Base-by-base conservation (phyloP, 2,797 vertebrate genomes). In the Pangasius macronema region DNA sequence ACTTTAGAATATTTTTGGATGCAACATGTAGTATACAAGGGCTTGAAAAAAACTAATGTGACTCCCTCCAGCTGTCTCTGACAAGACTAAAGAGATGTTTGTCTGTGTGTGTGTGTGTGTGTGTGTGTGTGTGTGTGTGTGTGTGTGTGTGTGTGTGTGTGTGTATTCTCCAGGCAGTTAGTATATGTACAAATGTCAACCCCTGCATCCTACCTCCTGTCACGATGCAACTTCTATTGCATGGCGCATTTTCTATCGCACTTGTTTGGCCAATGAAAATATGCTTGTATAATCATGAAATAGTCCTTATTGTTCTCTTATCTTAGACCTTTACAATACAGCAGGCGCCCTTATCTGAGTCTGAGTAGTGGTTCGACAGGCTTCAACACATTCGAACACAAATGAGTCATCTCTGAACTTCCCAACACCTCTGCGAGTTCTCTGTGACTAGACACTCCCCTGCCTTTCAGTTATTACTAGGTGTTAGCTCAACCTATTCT, bases 391-490 rank as follows among this genome's bases (percentile, higher is more conserved):
- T 30, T 20, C 7, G 0, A 80, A 59, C 27, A 82, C 61, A 49
- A 82, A 65, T 49, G 80, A 82, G 39, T 10, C 16, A 1, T 49
- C 76, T 33, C 76, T 55, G 76, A 55, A 55, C 42, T 83, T 33
- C 42, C 3, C 61, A 49, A 24, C 39, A 46, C 14, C 14, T n/a
- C 57, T 63, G 39, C 42, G 39, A 72, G 33, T 68, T 80, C 61
- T 39, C 55, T 63, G 65, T 85, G 80, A 53, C 2, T 20, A 73
- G 70, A 77, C 27, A 51, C 67, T 86, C 20, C 68, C 81, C 63
- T 39, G 18, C 79, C 57, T 42, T 85, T 83, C 63, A 53, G 7
- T 72, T 63, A 76, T 84, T 68, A 83, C 72, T 83, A 61, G 65
- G 81, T 65, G 79, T 84, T 82, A 55, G 9, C 75, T 53, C 68